Evolutionary conservation across 2,888 invertebrate species (phyloP).

Genomic region (Sepiola atlantica): DNA sequence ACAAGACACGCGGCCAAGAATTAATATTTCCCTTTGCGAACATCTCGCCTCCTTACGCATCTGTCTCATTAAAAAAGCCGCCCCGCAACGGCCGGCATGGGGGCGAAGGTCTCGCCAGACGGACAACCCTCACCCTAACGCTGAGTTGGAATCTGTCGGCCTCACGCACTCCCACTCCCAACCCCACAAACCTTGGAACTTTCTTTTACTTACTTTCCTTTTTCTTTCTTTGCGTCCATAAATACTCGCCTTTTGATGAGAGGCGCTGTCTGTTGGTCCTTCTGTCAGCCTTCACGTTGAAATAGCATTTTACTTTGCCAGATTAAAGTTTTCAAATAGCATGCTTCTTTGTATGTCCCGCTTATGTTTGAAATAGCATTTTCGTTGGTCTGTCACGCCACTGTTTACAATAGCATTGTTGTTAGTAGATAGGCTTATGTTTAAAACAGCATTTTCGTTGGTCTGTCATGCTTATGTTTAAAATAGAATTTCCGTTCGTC

Average conservation of each 20-base stretch:
- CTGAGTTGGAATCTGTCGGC: neutral
- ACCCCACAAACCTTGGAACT: too few relatives aligned
- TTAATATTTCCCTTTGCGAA: neutral
- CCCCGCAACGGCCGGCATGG: neutral
- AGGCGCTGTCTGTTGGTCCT: neutral
- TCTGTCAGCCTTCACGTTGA: neutral
- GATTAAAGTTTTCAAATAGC: neutral
- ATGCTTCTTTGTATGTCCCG: neutral
- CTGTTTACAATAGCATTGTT: too few relatives aligned
- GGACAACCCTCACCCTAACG: neutral
- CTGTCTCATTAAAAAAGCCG: neutral
- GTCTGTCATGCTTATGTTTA: too few relatives aligned
- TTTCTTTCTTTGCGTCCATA: neutral
- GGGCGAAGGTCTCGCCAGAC: neutral
- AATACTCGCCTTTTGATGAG: too few relatives aligned
- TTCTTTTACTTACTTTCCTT: neutral
- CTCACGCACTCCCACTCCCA: neutral
- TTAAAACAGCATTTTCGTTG: too few relatives aligned
- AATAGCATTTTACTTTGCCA: neutral
- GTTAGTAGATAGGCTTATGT: too few relatives aligned
- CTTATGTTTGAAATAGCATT: neutral
- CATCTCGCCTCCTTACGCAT: neutral
- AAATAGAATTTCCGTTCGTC: too few relatives aligned
- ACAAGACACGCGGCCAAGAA: neutral
- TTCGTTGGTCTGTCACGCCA: neutral